phyloP scores from a whole-genome alignment of 2,888 invertebrate genomes.

The Chironomus riparius region DNA sequence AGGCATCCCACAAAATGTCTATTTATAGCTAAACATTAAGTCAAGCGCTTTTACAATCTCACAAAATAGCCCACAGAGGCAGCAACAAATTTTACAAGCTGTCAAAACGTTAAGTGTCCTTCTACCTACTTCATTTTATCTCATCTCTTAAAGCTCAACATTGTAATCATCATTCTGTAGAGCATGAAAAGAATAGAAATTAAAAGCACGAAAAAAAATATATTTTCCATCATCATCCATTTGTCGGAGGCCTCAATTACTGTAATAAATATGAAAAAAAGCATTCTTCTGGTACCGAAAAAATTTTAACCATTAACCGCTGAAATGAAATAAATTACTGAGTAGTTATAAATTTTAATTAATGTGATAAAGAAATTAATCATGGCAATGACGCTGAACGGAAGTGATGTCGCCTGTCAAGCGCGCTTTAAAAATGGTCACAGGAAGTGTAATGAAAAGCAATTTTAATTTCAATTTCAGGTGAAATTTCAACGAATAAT shows the following conservation, averaged over 20 bases:
- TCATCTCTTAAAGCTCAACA: neutral
- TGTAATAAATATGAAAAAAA: neutral
- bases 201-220: neutral
- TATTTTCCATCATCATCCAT: neutral
- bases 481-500: neutral
- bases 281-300: neutral
- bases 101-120: neutral
- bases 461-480: neutral
- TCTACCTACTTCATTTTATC: neutral
- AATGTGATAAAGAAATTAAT: constrained; percentile 9
- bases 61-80: neutral
- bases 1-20: too few relatives aligned
- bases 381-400: neutral
- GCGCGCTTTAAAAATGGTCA: neutral
- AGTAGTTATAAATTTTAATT: constrained; percentile 3
- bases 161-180: too few relatives aligned
- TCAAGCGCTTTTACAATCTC: neutral
- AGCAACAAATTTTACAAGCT: neutral
- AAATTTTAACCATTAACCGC: neutral
- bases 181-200: neutral
- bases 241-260: neutral
- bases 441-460: neutral
- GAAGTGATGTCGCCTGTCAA: constrained; percentile 1
- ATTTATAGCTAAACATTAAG: neutral
- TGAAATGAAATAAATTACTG: neutral